phyloP scores from a whole-genome alignment of 2,113 vertebrate species.

The Hypomesus transpacificus region DNA sequence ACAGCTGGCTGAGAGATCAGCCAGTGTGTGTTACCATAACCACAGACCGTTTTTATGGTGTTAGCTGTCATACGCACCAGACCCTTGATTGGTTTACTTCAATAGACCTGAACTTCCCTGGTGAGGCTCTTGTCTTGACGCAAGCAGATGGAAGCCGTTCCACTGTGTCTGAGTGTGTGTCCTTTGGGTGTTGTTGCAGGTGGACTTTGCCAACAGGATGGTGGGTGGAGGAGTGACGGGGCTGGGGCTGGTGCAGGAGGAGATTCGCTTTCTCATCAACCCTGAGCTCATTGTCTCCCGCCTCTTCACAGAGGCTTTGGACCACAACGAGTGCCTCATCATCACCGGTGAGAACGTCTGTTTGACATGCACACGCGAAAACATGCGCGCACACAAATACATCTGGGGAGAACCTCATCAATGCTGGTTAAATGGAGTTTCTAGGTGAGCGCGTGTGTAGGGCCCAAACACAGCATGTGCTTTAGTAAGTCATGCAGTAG shows the following conservation, averaged over 20 bases:
- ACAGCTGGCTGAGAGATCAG: no score
- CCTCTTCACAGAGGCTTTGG: slow-evolving; percentile 93
- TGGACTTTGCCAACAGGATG: slow-evolving; percentile 96
- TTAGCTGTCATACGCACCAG: no score
- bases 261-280: slow-evolving; percentile 97
- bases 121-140: not conserved
- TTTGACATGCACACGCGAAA: slow-evolving; percentile 35
- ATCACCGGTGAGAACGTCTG: slow-evolving; percentile 80
- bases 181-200: slow-evolving; percentile 65
- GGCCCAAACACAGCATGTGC: no score
- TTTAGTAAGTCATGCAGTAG: no score
- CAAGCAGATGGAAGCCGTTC: not conserved
- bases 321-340: slow-evolving; percentile 94
- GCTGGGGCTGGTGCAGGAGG: slow-evolving; percentile 93
- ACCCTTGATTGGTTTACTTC: no score
- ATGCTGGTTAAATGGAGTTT: no score
- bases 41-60: no score
- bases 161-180: slow-evolving; percentile 10
- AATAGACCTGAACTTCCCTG: not conserved
- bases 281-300: slow-evolving; percentile 93
- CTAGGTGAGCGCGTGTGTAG: no score
- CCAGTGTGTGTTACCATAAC: no score
- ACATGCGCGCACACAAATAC: not conserved
- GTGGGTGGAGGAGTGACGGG: slow-evolving; percentile 95
- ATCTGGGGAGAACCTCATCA: not conserved